Percentiles rank a stretch among this genome's conserved stretches.
phyloP scores from a whole-genome alignment of 2,888 invertebrate species.

The Leistus spinibarbis region DNA sequence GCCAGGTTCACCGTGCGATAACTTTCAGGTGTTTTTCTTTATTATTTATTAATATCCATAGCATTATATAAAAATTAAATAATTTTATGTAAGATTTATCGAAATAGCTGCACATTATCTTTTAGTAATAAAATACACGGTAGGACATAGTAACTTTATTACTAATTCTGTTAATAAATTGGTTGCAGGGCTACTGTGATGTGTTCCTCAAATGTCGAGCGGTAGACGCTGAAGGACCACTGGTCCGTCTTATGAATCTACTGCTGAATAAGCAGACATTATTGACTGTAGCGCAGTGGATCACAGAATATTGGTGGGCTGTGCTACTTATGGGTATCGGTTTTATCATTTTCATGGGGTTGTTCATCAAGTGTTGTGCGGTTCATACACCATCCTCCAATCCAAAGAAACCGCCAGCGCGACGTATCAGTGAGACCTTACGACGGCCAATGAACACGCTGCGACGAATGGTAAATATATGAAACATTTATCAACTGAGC shows the following conservation, averaged over 20 bases:
- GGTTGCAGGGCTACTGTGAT: constrained; percentile 91
- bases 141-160: not conserved
- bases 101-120: too few species aligned
- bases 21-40: constrained; percentile 74
- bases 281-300: constrained; percentile 88
- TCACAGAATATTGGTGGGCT: constrained; percentile 94
- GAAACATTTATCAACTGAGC: not conserved
- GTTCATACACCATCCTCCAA: constrained; percentile 99
- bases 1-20: constrained; percentile 98
- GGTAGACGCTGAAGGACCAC: constrained; percentile 97
- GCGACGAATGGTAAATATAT: constrained; percentile 75
- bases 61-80: too few species aligned
- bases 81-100: not conserved
- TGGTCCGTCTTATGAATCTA: constrained; percentile 94
- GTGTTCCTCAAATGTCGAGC: constrained; percentile 98
- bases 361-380: constrained; percentile 99
- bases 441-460: constrained; percentile 90
- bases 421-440: constrained; percentile 90
- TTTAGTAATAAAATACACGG: constrained; percentile 1
- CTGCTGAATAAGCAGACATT: constrained; percentile 91
- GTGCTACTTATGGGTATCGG: constrained; percentile 90
- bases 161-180: constrained; percentile 9
- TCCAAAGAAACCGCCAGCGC: constrained; percentile 95
- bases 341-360: constrained; percentile 94
- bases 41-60: not conserved